phyloP scores from a whole-genome alignment of 2,797 vertebrate genomes.

The Numenius phaeopus region DNA sequence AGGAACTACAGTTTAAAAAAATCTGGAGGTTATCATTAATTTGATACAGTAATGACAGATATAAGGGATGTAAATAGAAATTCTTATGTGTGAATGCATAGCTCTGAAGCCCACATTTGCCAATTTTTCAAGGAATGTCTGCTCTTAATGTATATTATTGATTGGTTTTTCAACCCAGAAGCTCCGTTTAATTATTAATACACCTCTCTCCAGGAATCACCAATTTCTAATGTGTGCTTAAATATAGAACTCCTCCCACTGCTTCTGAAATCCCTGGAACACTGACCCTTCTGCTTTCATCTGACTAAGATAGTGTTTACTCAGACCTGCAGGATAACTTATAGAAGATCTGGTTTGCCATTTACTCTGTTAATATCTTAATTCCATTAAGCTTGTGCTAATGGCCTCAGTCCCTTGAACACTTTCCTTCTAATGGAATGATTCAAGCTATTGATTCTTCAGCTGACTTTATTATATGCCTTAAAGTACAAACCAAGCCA shows the following conservation, averaged over 20 bases:
- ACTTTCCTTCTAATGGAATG: background rate
- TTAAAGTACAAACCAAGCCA: background rate
- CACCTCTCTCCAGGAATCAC: background rate
- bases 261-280: background rate
- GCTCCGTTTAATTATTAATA: conserved; percentile 23
- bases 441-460: background rate
- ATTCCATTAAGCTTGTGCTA: conserved; percentile 3
- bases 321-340: background rate
- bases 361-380: conserved; percentile 4
- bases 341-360: background rate
- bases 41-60: background rate
- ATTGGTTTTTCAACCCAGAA: background rate
- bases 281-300: background rate
- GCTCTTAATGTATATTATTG: background rate
- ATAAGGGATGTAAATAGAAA: background rate
- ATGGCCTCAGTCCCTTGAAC: background rate
- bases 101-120: background rate
- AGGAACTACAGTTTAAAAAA: background rate
- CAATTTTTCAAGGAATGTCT: background rate
- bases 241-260: background rate
- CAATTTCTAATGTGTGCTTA: background rate
- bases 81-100: background rate
- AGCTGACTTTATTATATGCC: background rate
- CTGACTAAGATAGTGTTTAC: background rate
- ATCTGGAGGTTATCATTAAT: background rate